A percentile compares a stretch with the other conserved stretches of the same genome.
Evolutionary conservation across 2,797 vertebrate genomes (phyloP).

Genomic region (Sebastes cheni): DNA sequence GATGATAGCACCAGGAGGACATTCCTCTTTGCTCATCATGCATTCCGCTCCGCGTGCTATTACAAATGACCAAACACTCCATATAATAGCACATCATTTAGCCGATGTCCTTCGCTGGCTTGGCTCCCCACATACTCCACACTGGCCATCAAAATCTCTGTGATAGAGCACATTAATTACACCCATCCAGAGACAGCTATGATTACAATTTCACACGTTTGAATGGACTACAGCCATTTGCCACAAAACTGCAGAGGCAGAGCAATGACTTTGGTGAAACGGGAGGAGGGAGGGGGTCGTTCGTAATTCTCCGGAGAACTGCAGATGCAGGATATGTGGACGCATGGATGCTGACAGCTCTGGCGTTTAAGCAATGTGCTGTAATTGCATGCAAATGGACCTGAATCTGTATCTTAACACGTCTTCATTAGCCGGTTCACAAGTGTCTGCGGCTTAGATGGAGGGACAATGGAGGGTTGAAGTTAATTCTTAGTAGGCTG

Average conservation of each 20-base stretch:
- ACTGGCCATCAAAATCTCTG: conserved; percentile 83
- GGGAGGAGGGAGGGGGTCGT: not conserved
- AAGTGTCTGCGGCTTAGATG: conserved; percentile 70
- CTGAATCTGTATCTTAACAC: conserved; percentile 79
- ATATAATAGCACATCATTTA: conserved; percentile 80
- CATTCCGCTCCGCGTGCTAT: conserved; percentile 65
- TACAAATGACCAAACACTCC: conserved; percentile 80
- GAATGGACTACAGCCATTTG: conserved; percentile 88
- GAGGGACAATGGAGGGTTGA: conserved; percentile 81
- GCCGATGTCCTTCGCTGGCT: conserved; percentile 75
- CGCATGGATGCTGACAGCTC: conserved; percentile 83
- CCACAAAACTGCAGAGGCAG: conserved; percentile 79
- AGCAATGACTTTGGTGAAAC: conserved; percentile 76
- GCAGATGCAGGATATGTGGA: conserved; percentile 77
- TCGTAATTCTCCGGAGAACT: conserved; percentile 81
- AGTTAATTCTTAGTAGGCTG: conserved; percentile 84
- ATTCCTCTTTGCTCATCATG: conserved; percentile 70
- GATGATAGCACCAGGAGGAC: conserved; percentile 69
- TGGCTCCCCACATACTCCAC: conserved; percentile 73
- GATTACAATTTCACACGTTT: conserved; percentile 94
- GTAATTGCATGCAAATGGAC: conserved; percentile 83
- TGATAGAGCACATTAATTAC: conserved; percentile 91
- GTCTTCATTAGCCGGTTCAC: conserved; percentile 85
- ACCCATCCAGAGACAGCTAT: conserved; percentile 89
- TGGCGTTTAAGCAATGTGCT: conserved; percentile 73